Evolutionary conservation across 2,797 vertebrate genomes (phyloP).

Genomic region (Rhyacichthys aspro): DNA sequence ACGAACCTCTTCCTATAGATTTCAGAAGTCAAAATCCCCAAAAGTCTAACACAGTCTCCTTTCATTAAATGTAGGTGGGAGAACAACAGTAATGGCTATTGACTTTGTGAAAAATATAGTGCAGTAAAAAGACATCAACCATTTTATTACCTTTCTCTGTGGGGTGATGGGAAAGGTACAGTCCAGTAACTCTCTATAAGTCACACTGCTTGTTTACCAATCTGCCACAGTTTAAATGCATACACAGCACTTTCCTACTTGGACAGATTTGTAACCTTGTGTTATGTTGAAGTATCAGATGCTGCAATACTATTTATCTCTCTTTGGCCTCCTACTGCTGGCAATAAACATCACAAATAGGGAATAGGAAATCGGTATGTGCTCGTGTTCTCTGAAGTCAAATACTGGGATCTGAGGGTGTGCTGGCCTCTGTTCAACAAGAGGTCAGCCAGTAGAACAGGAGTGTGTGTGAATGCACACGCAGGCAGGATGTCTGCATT

Average conservation of each 20-base stretch:
- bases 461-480: slow-evolving; percentile 36
- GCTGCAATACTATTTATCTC: slow-evolving; percentile 1
- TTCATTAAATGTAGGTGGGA: background rate
- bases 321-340: slow-evolving; percentile 7
- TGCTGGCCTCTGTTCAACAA: slow-evolving; percentile 23
- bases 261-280: slow-evolving; percentile 16
- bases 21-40: no score
- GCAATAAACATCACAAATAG: background rate
- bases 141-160: slow-evolving; percentile 49
- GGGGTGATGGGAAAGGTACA: slow-evolving; percentile 40
- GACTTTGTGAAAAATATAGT: slow-evolving; percentile 31
- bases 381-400: slow-evolving; percentile 13
- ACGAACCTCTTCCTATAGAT: slow-evolving; percentile 17
- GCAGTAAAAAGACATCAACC: slow-evolving; percentile 51
- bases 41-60: no score
- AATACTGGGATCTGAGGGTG: slow-evolving; percentile 17
- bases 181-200: slow-evolving; percentile 22
- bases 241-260: slow-evolving; percentile 14
- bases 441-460: slow-evolving; percentile 21
- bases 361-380: slow-evolving; percentile 14
- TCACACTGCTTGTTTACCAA: slow-evolving; percentile 24
- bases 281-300: background rate
- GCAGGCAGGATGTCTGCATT: slow-evolving; percentile 51
- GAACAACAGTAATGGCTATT: slow-evolving; percentile 35
- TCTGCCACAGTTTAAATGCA: slow-evolving; percentile 11